Conservation (phyloP, 2,797 vertebrate genomes). For the Furcifer pardalis region DNA sequence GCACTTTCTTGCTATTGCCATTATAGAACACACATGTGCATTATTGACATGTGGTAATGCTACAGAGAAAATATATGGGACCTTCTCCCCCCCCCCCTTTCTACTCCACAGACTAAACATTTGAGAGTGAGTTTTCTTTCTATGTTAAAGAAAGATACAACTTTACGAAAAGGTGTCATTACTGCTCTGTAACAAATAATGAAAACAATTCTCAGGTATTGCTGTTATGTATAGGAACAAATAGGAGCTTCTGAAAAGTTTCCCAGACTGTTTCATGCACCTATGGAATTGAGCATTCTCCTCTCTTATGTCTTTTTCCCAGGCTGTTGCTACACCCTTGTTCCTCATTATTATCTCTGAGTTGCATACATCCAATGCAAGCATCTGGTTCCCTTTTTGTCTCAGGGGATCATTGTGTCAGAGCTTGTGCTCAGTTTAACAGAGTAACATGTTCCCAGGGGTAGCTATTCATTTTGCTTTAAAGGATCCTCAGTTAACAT, state of each 20-base stretch:
- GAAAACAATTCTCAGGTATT: too few species aligned
- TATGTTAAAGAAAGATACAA: background rate
- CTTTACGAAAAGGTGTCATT: background rate
- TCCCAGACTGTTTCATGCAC: too few species aligned
- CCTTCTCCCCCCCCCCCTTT: too few species aligned
- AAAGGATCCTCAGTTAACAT: background rate
- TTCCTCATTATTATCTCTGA: constrained; percentile 3
- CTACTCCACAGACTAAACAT: background rate
- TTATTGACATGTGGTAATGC: background rate
- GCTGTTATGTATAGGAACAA: too few species aligned
- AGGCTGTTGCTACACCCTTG: background rate
- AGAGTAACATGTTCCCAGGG: background rate
- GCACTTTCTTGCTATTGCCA: background rate
- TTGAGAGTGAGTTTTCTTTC: background rate
- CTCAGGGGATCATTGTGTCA: background rate
- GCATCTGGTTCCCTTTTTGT: constrained; percentile 1
- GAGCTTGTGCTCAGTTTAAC: background rate
- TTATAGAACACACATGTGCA: background rate
- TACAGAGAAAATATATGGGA: background rate
- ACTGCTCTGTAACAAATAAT: background rate
- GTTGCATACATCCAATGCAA: constrained; percentile 18
- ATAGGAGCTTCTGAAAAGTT: too few species aligned
- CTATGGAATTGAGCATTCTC: background rate
- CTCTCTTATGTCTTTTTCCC: too few species aligned
- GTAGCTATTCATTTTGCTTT: background rate